A percentile compares a stretch with the other conserved stretches of the same genome.
Conservation (phyloP, 2,888 invertebrate species). For the Philereme transversata region DNA sequence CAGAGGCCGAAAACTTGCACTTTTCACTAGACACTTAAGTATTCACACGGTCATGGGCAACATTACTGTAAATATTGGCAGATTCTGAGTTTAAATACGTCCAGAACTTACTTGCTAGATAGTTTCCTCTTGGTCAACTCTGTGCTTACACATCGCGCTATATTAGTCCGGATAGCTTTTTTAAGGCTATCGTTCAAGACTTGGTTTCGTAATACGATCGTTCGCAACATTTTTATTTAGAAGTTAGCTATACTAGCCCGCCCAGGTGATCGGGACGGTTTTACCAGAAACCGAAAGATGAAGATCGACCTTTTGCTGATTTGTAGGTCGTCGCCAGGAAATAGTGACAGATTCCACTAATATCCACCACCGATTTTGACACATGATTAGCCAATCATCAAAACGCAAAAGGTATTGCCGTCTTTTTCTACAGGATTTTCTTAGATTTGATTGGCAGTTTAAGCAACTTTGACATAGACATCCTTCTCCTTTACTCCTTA, state of each 20-base stretch:
- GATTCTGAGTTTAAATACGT: conserved; percentile 3
- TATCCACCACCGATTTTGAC: too few species aligned
- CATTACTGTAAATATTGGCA: conserved; percentile 4
- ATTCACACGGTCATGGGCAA: background rate
- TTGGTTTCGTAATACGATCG: conserved; percentile 88
- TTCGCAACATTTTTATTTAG: conserved; percentile 87
- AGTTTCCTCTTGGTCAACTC: conserved; percentile 86
- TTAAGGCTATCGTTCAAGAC: conserved; percentile 85
- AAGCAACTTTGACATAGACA: too few species aligned
- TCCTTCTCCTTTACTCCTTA: too few species aligned
- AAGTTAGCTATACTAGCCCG: conserved; percentile 61
- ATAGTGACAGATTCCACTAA: too few species aligned
- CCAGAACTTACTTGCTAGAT: conserved; percentile 81
- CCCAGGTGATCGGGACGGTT: conserved; percentile 74
- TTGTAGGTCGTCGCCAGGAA: conserved; percentile 69
- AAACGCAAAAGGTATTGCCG: too few species aligned
- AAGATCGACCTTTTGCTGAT: conserved; percentile 73
- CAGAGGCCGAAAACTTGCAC: conserved; percentile 21
- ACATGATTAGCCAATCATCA: too few species aligned
- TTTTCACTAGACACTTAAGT: conserved; percentile 1
- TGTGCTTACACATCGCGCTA: conserved; percentile 84
- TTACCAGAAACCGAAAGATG: conserved; percentile 50
- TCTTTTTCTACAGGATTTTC: too few species aligned
- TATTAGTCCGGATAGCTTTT: conserved; percentile 83
- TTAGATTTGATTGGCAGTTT: too few species aligned